Percentiles rank a stretch among this genome's conserved stretches.
Evolutionary conservation across 1,140 invertebrate genomes (phyloP).

Genomic region (Nephila pilipes): DNA sequence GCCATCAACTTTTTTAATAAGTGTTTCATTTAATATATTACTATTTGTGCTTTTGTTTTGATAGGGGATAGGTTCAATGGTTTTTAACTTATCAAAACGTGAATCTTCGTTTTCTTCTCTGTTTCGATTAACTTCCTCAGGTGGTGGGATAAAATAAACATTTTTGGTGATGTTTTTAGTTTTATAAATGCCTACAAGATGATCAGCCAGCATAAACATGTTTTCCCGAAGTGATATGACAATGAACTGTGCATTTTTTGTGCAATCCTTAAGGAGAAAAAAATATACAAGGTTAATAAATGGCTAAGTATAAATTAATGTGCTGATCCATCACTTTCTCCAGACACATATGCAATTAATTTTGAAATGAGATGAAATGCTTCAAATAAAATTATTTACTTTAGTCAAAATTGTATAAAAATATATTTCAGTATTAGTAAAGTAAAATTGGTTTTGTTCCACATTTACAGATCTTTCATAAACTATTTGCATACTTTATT

Average conservation of each 20-base stretch:
- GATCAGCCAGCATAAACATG: conserved; percentile 98
- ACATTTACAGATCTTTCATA: too few relatives aligned
- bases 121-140: background rate
- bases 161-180: conserved; percentile 86
- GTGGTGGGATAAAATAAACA: conserved; percentile 14
- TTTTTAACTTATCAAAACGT: background rate
- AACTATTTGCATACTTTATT: too few relatives aligned
- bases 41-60: background rate
- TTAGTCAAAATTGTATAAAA: too few relatives aligned
- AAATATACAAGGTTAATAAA: background rate
- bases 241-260: conserved; percentile 99
- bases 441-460: too few relatives aligned
- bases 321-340: background rate
- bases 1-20: background rate
- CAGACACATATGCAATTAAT: background rate
- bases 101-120: background rate
- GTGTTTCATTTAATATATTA: background rate
- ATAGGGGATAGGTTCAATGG: background rate
- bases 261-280: conserved; percentile 88
- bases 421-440: too few relatives aligned
- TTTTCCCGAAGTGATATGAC: conserved; percentile 98
- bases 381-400: too few relatives aligned
- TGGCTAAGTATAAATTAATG: background rate
- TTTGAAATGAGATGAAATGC: too few relatives aligned
- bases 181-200: conserved; percentile 97